Conservation (phyloP, 2,888 invertebrate species). For the Amphiduros pacificus region DNA sequence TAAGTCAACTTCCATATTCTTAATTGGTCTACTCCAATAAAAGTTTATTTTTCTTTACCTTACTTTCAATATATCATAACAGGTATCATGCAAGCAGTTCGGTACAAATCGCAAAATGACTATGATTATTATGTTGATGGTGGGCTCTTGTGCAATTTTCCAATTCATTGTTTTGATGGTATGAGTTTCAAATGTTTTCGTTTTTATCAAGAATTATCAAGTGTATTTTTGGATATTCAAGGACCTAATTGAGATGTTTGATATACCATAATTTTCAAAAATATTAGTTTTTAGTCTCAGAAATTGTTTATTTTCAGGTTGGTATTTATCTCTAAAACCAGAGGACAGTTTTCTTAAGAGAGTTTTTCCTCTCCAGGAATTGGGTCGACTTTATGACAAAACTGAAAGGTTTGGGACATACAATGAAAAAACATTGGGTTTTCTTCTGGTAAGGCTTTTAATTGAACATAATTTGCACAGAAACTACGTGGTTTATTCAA, state of each 20-base stretch:
- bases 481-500: no score
- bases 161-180: conserved; percentile 52
- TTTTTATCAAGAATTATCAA: neutral
- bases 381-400: conserved; percentile 37
- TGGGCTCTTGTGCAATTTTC: conserved; percentile 48
- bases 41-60: no score
- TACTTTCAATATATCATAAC: no score
- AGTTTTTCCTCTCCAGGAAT: conserved; percentile 38
- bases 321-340: conserved; percentile 49
- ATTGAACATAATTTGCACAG: no score
- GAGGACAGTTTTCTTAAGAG: conserved; percentile 43
- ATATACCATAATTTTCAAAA: no score
- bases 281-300: neutral
- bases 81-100: conserved; percentile 5
- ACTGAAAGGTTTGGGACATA: conserved; percentile 38
- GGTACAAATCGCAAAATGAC: conserved; percentile 22
- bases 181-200: conserved; percentile 21
- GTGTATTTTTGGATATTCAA: no score
- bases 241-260: no score
- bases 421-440: conserved; percentile 44
- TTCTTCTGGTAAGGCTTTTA: conserved; percentile 42
- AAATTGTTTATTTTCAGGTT: conserved; percentile 35
- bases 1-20: no score
- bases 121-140: conserved; percentile 46
- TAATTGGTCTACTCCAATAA: no score